Evolutionary conservation across 1,140 invertebrate species (phyloP), one percentile per base, ranked within the genome.

Genomic region (Lucilia sericata): DNA sequence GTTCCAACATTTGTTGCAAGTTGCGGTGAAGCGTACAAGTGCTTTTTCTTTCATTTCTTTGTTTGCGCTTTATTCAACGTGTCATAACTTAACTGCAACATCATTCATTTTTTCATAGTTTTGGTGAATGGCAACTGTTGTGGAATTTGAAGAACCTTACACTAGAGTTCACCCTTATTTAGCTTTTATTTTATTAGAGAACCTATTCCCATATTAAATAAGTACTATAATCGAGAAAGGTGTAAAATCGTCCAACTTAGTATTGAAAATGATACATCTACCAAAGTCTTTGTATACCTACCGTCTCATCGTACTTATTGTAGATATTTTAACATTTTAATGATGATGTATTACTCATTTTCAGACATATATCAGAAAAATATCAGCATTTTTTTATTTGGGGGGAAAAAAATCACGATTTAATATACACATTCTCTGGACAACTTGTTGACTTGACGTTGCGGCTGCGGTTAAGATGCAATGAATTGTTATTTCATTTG

Each of bases 21-120:
- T 75, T n/a, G 13, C 51, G 5, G 10, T 13, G 10, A 70, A 21
- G 60, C 19, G 65, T 9, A 70, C 65, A 70, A 70, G 65, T 80
- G 76, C 47, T 21, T 80, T 49, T 80, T 49, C 14, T 49, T 17
- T 49, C 5, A 8, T 13, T 49, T 2, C 19, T 49, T 49, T 80
- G 47, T 51, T 30, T 49, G 36, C 76, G 1, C 74, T 42, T 13
- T 42, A 80, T 80, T 42, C 42, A 42, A 49, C 76, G 49, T 80
- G 76, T 80, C 76, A 80, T 49, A 51, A 80, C 49, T 49, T 19
- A 9, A 21, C n/a, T 80, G 76, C 76, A 13, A 42, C 76, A 80
- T 80, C 76, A 80, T 80, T 80, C 42, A 51, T 80, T 80, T 51
- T 21, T 25, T 70, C 3, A 10, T 0, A 1, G 51, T 55, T 30